Percentiles rank a stretch among this genome's conserved stretches.
Evolutionary conservation across 2,797 vertebrate genomes (phyloP).

Genomic region (Momotus momota): DNA sequence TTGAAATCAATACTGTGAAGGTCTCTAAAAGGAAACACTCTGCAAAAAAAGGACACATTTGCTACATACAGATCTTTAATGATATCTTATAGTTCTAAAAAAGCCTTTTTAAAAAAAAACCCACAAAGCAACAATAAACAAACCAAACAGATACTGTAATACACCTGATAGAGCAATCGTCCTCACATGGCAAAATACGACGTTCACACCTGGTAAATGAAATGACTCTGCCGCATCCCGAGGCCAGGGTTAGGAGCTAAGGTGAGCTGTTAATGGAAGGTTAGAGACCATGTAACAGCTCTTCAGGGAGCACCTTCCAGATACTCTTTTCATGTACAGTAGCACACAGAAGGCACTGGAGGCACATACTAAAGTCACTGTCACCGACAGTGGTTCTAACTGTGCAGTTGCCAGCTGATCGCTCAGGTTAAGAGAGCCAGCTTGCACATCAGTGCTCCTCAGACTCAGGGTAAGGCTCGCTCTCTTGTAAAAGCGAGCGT

Average conservation of each 20-base stretch:
- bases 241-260: constrained; percentile 70
- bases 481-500: not conserved
- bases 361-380: constrained; percentile 44
- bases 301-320: constrained; percentile 74
- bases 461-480: not conserved
- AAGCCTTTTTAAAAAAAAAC: not conserved
- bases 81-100: constrained; percentile 45
- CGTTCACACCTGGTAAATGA: constrained; percentile 79
- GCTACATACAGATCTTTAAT: constrained; percentile 67
- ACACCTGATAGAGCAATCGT: constrained; percentile 62
- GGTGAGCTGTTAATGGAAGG: constrained; percentile 78
- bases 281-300: constrained; percentile 65
- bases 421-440: not conserved
- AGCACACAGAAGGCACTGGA: constrained; percentile 45
- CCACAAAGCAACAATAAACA: not conserved
- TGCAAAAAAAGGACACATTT: constrained; percentile 43
- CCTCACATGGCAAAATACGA: constrained; percentile 71
- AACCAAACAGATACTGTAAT: constrained; percentile 14
- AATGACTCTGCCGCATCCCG: constrained; percentile 65
- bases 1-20: constrained; percentile 20
- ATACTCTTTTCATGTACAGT: constrained; percentile 70
- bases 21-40: constrained; percentile 47
- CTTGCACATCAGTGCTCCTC: not conserved
- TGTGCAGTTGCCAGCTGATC: not conserved
- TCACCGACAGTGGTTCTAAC: constrained; percentile 28